A percentile compares a stretch with the other conserved stretches of the same genome.
Evolutionary conservation across 2,797 vertebrate species (phyloP).

Genomic region (Myotis findleyi): DNA sequence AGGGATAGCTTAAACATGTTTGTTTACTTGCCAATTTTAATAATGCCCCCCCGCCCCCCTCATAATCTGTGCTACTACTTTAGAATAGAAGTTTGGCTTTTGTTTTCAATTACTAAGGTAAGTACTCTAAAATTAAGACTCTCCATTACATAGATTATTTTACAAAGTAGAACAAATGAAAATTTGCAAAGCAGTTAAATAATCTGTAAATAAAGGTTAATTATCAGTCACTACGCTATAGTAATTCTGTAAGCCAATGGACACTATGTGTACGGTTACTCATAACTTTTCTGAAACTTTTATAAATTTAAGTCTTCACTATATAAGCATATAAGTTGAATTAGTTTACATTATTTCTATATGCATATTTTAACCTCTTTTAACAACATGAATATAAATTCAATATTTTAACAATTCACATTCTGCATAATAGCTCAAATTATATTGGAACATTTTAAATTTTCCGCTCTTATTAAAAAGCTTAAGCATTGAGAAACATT

Average conservation of each 20-base stretch:
- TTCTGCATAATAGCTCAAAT: slow-evolving; percentile 9
- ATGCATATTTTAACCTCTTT: background rate
- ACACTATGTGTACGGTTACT: background rate
- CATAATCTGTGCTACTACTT: background rate
- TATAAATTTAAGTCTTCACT: slow-evolving; percentile 38
- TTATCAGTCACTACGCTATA: background rate
- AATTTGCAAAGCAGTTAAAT: slow-evolving; percentile 41
- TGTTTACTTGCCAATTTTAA: slow-evolving; percentile 40
- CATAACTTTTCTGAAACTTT: slow-evolving; percentile 29
- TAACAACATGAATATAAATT: slow-evolving; percentile 41
- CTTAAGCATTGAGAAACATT: background rate
- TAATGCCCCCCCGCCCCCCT: background rate
- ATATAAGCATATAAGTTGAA: slow-evolving; percentile 11
- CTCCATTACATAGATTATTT: slow-evolving; percentile 17
- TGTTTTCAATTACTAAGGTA: slow-evolving; percentile 45
- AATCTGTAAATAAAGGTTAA: slow-evolving; percentile 47
- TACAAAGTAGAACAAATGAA: slow-evolving; percentile 48
- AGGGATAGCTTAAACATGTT: slow-evolving; percentile 9
- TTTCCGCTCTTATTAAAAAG: slow-evolving; percentile 36
- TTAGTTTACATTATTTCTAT: slow-evolving; percentile 26
- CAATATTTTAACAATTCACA: slow-evolving; percentile 33
- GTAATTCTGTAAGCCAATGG: slow-evolving; percentile 13
- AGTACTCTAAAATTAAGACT: slow-evolving; percentile 52
- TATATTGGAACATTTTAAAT: background rate
- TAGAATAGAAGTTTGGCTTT: background rate